Evolutionary conservation across 2,888 invertebrate genomes (phyloP).

Genomic region (Luffia ferchaultella): DNA sequence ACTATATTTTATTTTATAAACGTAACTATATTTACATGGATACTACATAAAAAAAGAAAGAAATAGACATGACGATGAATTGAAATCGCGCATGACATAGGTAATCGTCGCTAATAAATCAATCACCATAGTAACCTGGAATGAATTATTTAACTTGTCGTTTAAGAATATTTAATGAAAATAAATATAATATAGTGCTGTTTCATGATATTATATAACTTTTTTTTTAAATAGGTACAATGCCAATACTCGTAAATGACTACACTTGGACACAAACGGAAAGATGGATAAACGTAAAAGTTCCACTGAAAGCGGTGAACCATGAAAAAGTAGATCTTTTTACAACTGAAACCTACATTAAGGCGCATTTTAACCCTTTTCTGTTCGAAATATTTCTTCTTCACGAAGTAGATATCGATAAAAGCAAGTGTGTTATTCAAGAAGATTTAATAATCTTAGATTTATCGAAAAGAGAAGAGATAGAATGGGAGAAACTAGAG

Average conservation of each 20-base stretch:
- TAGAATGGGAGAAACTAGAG: slow-evolving; percentile 67
- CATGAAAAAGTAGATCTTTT: slow-evolving; percentile 74
- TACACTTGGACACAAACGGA: slow-evolving; percentile 79
- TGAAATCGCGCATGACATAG: no score
- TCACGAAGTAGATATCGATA: slow-evolving; percentile 65
- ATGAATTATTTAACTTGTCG: no score
- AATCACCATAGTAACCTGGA: no score
- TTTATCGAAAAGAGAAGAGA: slow-evolving; percentile 66
- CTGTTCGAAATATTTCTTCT: slow-evolving; percentile 79
- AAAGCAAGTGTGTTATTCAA: slow-evolving; percentile 71
- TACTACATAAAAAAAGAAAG: no score
- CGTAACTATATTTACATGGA: no score
- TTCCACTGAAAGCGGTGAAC: slow-evolving; percentile 70
- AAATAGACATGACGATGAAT: no score
- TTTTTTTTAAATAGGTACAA: slow-evolving; percentile 22
- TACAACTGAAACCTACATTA: slow-evolving; percentile 73
- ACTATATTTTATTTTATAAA: no score
- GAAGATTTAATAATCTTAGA: slow-evolving; percentile 71
- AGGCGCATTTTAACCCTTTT: slow-evolving; percentile 76
- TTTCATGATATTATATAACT: no score
- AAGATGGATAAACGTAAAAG: slow-evolving; percentile 66
- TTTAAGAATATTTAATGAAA: no score
- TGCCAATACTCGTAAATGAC: slow-evolving; percentile 81
- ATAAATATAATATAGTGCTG: no score
- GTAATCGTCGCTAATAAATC: no score